Percentiles rank a stretch among this genome's conserved stretches.
phyloP scores from a whole-genome alignment of 1,140 invertebrate genomes.

The Cecropterus lyciades region DNA sequence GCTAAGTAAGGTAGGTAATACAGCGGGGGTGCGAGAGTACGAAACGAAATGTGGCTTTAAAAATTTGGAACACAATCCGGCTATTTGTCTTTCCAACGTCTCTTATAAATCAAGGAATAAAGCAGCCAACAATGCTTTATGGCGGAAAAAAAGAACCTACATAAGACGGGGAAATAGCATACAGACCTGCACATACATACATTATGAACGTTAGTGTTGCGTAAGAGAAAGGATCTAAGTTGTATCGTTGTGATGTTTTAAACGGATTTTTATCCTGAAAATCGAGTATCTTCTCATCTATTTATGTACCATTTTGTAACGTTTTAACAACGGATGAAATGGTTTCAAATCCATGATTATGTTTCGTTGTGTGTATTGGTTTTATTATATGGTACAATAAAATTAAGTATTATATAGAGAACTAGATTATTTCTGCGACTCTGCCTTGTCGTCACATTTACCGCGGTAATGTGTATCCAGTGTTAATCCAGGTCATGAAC shows the following conservation, averaged over 20 bases:
- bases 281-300: too few species aligned
- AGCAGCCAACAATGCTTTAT: constrained; percentile 86
- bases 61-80: constrained; percentile 86
- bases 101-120: constrained; percentile 86
- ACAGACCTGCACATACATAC: constrained; percentile 76
- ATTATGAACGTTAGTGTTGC: constrained; percentile 75
- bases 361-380: too few species aligned
- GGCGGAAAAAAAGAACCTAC: constrained; percentile 83
- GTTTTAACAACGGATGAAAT: too few species aligned
- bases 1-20: constrained; percentile 63
- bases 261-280: too few species aligned
- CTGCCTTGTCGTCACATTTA: too few species aligned
- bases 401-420: too few species aligned
- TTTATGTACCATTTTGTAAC: too few species aligned
- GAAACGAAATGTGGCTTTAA: constrained; percentile 85
- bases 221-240: constrained; percentile 59
- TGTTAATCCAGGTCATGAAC: too few species aligned
- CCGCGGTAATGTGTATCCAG: too few species aligned
- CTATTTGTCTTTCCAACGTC: constrained; percentile 85
- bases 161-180: constrained; percentile 80
- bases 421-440: too few species aligned
- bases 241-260: constrained; percentile 14
- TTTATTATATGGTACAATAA: too few species aligned
- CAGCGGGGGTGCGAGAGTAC: constrained; percentile 63
- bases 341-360: too few species aligned